Base-by-base conservation (phyloP, 2,797 vertebrate species). In the Galagoides demidoff region DNA sequence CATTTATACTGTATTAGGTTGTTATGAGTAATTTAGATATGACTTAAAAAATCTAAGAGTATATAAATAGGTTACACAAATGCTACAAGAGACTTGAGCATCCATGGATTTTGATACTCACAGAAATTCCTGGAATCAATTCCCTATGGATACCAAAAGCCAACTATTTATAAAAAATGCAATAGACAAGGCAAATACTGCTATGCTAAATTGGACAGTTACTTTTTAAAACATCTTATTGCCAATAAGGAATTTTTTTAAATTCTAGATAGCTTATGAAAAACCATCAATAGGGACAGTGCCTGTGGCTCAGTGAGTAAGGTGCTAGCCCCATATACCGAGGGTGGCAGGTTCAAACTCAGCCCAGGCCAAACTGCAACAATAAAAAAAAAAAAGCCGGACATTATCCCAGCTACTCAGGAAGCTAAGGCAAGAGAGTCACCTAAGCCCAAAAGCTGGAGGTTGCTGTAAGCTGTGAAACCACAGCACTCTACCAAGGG, bases 151-250 rank as follows among this genome's bases (percentile, higher is more conserved):
- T 79, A 59, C 52, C 34, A 79, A 57, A n/a, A 23, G 52, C 57
- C 16, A 34, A 57, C 7, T 27, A 22, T 79, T 37, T 37, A 59
- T 29, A 17, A 57, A 34, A 88, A 88, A 8, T 66, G 27, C 22
- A 89, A 57, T 17, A 43, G 12, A 3, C 37, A 59, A 59, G 16
- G 23, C 22, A 89, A 88, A 81, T n/a, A 71, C 2, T 77, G 1
- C 66, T 78, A 63, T 89, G 57, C n/a, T 59, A 66, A 91, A 90
- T 12, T 77, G 5, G 14, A 92, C 4, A 66, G 61, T 31, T 31
- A 57, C 34, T 77, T 96, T 89, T 71, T 57, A 61, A 88, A 85
- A 61, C 23, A 70, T 63, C 66, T 91, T 25, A 39, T 43, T 88
- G 79, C 9, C 68, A 82, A 13, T 49, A 90, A 61, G 12, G 25